Base-by-base conservation (phyloP, 2,888 invertebrate genomes). In the Drosophila falleni region DNA sequence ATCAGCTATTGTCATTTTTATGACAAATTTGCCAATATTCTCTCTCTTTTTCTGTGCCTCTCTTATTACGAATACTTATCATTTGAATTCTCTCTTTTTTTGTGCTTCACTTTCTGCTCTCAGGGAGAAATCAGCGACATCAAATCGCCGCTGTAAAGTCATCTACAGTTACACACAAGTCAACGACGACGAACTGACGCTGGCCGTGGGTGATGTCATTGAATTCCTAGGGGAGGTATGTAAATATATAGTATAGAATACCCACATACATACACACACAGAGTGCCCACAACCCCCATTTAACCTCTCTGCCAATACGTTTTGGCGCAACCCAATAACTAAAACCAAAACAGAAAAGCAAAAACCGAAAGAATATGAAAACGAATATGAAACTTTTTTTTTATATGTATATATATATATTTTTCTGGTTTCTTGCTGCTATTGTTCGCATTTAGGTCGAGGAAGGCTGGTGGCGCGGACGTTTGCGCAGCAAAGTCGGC, bases 381-480 rank as follows among this genome's bases (percentile, higher is more conserved):
- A 49, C 53, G 59, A 80, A 68, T 70, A 70, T 72, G 59, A 71
- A 71, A 62, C 35, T 54, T 64, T 49, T 54, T 54, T 51, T 50
- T 53, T 29, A 39, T 29, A 41, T n/a, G 19, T 39, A 26, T 35
- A 9, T 55, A 11, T 51, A 23, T 23, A 3, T 23, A 2, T 2
- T 23, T 23, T 23, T 23, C 23, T 23, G 23, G 23, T 59, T 63
- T 78, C 59, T 47, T 73, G 56, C 55, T 58, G 33, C 55, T 50
- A 16, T 53, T 53, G 46, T 58, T 63, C 50, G 54, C 85, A 84
- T 89, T 89, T 84, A 93, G 93, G 95, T 94, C 72, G 98, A 98
- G 92, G 98, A 98, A 92, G 98, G 98, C 35, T 97, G 97, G 96
- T 98, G 97, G 98, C 95, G 96, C 94, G 98, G 98, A 72, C 94